Base-by-base conservation (phyloP, 2,888 invertebrate genomes). In the Pandemis heparana region DNA sequence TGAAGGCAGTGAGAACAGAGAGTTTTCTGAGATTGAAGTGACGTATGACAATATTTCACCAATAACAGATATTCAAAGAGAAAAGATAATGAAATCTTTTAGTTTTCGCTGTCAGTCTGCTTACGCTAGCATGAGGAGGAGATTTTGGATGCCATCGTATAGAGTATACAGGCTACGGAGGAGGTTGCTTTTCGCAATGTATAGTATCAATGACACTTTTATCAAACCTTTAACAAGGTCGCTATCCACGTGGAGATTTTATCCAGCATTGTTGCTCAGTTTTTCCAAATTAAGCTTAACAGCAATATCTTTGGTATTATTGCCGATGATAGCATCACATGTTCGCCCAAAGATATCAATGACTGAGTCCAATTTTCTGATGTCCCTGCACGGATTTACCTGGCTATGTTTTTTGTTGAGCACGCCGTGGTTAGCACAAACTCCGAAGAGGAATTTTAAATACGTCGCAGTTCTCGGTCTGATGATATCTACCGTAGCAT, bases 381-480 rank as follows among this genome's bases (percentile, higher is more conserved):
- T 93, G 83, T 90, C 94, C 0, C 81, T 94, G 46, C 90, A 92
- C 77, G 94, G 90, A 1, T 93, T 94, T 77, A 89, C 94, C 43
- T 95, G 95, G 95, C 82, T 94, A 78, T 92, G 94, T 80, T 94
- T 94, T 75, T 78, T 94, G 70, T 70, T 94, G 73, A 84, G 88
- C 71, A 92, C 91, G 8, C 94, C 94, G 7, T 94, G 94, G 94
- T 77, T 94, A 59, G 86, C 86, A 51, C 90, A 91, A 78, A 92
- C 92, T 0, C 87, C 90, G 6, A 95, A 94, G 77, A 87, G 91
- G 38, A 94, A 94, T 84, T 93, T 87, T 71, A 94, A 94, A 79
- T 94, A 92, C 75, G 84, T 94, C 12, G 82, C 86, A 32, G 79
- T 91, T 10, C 70, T 86, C 70, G 94, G 94, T 12, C 81, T 94